phyloP scores from a whole-genome alignment of 2,888 invertebrate species.

The Litoditis marina region DNA sequence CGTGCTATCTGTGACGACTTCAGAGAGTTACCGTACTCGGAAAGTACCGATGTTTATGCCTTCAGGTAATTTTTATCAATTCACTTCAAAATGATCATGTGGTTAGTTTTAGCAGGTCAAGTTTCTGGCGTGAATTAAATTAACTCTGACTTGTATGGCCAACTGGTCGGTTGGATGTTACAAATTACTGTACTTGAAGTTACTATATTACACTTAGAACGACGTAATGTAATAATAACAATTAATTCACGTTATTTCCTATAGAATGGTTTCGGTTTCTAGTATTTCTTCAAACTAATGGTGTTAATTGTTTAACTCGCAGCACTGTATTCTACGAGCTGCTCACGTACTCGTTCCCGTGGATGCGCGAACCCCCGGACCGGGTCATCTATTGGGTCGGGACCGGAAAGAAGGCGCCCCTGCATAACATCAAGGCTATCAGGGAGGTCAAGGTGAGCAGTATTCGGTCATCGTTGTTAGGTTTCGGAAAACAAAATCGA shows the following conservation, averaged over 20 bases:
- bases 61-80: constrained; percentile 94
- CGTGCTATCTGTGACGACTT: constrained; percentile 64
- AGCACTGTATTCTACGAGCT: constrained; percentile 70
- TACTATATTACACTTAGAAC: too few relatives aligned
- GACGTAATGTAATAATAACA: too few relatives aligned
- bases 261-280: too few relatives aligned
- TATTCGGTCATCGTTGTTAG: not conserved
- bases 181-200: too few relatives aligned
- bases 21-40: constrained; percentile 83
- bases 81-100: too few relatives aligned
- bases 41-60: constrained; percentile 90
- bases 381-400: constrained; percentile 97
- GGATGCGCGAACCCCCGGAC: constrained; percentile 74
- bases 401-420: constrained; percentile 88
- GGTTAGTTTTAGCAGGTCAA: too few relatives aligned
- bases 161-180: too few relatives aligned
- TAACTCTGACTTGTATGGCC: too few relatives aligned
- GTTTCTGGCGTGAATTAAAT: too few relatives aligned
- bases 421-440: constrained; percentile 88
- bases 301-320: not conserved
- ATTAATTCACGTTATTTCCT: too few relatives aligned
- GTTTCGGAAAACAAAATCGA: not conserved
- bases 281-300: not conserved
- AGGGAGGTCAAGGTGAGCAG: constrained; percentile 84
- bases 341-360: constrained; percentile 64